These are phyloP conservation scores for Matsumyia berberina DNA, from an alignment of 2,888 invertebrate species.

Conservation along the genomic window DNA sequence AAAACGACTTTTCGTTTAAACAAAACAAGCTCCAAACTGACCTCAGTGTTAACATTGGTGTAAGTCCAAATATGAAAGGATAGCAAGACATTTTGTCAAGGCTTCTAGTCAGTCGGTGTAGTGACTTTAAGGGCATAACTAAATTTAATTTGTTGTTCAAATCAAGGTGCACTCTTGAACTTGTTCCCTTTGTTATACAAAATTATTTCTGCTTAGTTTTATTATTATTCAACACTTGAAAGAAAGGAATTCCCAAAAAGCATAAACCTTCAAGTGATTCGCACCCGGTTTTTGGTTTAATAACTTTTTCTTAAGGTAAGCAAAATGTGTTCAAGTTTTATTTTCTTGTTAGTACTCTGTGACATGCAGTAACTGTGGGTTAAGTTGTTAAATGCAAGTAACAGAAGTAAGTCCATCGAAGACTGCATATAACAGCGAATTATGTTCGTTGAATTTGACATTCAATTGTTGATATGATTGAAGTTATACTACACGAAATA, in stretches of 20 bases:
- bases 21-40: neutral
- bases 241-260: neutral
- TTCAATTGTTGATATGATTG: too few species aligned
- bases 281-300: neutral
- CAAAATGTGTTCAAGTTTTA: neutral
- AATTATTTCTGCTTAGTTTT: neutral
- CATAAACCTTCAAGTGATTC: neutral
- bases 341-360: neutral
- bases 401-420: too few species aligned
- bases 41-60: neutral
- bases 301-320: neutral
- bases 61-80: neutral
- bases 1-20: neutral
- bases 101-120: neutral
- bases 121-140: neutral
- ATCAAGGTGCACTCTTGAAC: constrained; percentile 1
- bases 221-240: neutral
- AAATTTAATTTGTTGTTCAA: neutral
- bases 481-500: too few species aligned
- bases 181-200: neutral
- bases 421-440: too few species aligned
- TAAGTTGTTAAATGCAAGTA: neutral
- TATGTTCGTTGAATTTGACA: too few species aligned
- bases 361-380: neutral
- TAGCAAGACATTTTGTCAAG: neutral